phyloP scores from a whole-genome alignment of 2,797 vertebrate species.

The Ctenopoma multispine region DNA sequence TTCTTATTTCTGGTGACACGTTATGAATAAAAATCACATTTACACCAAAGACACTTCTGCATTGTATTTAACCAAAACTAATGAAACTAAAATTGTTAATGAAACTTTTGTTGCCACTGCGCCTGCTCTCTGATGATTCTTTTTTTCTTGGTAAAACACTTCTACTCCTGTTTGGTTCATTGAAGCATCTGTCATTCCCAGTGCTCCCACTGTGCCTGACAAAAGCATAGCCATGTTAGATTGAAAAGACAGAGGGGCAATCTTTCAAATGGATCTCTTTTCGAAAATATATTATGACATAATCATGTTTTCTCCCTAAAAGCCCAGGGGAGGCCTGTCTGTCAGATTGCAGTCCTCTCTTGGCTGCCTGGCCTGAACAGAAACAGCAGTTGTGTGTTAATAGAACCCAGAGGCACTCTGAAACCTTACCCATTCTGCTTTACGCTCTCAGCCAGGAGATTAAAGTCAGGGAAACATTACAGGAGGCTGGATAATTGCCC shows the following conservation, averaged over 20 bases:
- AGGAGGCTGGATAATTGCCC: constrained; percentile 85
- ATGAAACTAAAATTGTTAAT: constrained; percentile 38
- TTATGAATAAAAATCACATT: constrained; percentile 6
- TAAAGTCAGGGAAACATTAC: constrained; percentile 88
- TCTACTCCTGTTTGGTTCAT: constrained; percentile 76
- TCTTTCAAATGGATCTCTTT: constrained; percentile 86
- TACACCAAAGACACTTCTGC: constrained; percentile 2
- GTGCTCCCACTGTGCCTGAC: constrained; percentile 74
- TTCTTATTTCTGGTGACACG: not conserved
- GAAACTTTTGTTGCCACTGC: constrained; percentile 49
- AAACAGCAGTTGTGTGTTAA: constrained; percentile 86
- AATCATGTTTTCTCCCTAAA: constrained; percentile 86
- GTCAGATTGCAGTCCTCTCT: constrained; percentile 81
- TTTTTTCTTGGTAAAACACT: constrained; percentile 60
- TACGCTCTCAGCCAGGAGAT: constrained; percentile 86
- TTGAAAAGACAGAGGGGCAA: constrained; percentile 81
- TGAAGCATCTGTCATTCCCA: constrained; percentile 77
- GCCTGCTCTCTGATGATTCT: constrained; percentile 50
- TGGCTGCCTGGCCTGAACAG: constrained; percentile 76
- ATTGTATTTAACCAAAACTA: constrained; percentile 13
- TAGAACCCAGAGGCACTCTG: constrained; percentile 87
- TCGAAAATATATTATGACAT: constrained; percentile 88
- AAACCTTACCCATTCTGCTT: constrained; percentile 86
- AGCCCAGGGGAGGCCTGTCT: constrained; percentile 82
- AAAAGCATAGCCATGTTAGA: constrained; percentile 79